phyloP scores from a whole-genome alignment of 2,888 invertebrate genomes.

The Cephonodes hylas region DNA sequence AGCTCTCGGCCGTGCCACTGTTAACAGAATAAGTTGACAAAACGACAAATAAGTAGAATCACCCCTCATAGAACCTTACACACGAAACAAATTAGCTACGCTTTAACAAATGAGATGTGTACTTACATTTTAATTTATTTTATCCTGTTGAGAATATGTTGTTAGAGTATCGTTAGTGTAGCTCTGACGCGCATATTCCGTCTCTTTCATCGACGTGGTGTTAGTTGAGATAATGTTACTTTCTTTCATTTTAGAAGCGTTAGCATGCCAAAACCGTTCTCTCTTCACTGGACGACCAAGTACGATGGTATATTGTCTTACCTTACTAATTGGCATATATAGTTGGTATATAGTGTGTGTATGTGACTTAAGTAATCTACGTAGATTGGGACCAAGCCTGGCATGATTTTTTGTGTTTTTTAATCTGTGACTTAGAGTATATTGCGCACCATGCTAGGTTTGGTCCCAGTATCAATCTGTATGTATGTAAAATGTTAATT shows the following conservation, averaged over 20 bases:
- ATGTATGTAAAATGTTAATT: conserved; percentile 10
- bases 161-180: conserved; percentile 7
- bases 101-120: conserved; percentile 6
- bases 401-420: not conserved
- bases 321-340: not conserved
- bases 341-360: conserved; percentile 1
- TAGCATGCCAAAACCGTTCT: conserved; percentile 26
- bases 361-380: not conserved
- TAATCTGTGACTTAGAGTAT: not conserved
- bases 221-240: conserved; percentile 4
- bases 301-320: conserved; percentile 23
- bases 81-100: conserved; percentile 1
- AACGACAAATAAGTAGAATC: not conserved
- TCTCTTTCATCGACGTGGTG: conserved; percentile 1
- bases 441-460: not conserved
- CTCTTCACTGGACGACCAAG: conserved; percentile 37
- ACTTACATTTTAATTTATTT: conserved; percentile 3
- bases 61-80: not conserved
- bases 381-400: not conserved
- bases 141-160: conserved; percentile 3
- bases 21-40: not conserved
- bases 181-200: conserved; percentile 1
- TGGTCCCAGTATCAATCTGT: not conserved
- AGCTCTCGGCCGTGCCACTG: not conserved
- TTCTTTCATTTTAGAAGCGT: not conserved